phyloP scores from a whole-genome alignment of 2,797 vertebrate genomes.

The Labeo calbasu region DNA sequence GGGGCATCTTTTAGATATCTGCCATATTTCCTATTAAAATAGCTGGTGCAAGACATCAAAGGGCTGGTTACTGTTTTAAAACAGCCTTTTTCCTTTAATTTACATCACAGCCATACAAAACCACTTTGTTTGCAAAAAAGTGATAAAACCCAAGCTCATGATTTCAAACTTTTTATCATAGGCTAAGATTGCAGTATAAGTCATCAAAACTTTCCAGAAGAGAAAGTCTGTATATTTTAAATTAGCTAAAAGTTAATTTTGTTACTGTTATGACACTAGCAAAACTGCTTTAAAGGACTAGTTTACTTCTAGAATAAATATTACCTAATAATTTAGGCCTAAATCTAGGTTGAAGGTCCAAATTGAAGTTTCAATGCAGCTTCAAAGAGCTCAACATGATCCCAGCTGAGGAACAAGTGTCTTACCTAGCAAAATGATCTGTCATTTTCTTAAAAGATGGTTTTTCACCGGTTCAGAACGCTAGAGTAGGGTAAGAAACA shows the following conservation, averaged over 20 bases:
- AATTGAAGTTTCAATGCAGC: no score
- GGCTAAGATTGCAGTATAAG: background rate
- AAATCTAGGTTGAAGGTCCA: no score
- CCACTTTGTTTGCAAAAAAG: background rate
- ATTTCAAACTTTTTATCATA: background rate
- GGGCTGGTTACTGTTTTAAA: conserved; percentile 8
- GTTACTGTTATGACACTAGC: background rate
- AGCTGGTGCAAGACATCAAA: conserved; percentile 10
- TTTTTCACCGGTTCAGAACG: no score
- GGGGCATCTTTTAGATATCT: conserved; percentile 8
- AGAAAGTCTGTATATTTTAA: background rate
- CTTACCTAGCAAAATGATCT: no score
- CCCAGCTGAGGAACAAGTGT: no score
- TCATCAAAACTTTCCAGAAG: background rate
- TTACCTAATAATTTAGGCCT: no score
- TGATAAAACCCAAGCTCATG: background rate
- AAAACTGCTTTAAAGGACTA: no score
- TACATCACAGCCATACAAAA: conserved; percentile 4
- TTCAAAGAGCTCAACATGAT: no score
- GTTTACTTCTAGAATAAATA: no score
- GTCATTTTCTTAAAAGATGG: no score
- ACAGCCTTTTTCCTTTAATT: conserved; percentile 4
- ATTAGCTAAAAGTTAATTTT: background rate
- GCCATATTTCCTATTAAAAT: conserved; percentile 23
- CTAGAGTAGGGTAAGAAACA: no score